Evolutionary conservation across 1,140 invertebrate genomes (phyloP), one percentile per base, ranked within the genome.

Genomic region (Formica exsecta): DNA sequence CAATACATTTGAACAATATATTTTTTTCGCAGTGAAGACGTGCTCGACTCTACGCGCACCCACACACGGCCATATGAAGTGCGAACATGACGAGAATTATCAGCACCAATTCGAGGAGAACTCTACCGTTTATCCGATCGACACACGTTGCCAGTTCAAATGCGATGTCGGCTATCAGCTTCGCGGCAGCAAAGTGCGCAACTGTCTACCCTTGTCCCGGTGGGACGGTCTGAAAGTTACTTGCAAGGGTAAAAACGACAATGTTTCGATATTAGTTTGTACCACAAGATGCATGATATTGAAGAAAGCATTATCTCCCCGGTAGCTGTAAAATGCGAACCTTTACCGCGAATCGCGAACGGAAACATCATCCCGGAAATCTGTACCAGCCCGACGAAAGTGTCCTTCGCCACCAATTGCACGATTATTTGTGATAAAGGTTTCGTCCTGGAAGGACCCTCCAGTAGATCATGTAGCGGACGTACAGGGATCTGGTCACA

Each of bases 211-310:
- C 1, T 95, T 97, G 25, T 96, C 96, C 0, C 95, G 96, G 77
- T 97, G 97, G 97, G 96, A 97, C 85, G 97, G 97, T 3, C 94
- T 97, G 2, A 96, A 96, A 66, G 96, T 96, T 0, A 95, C 96
- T 57, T 97, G 97, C 90, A 96, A 96, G 95, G 96, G 97, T 97
- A 95, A 65, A 54, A 22, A 48, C 1, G 2, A 36, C 1, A 5
- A 3, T 0, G 6, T 51, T 51, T 13, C n/a, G 25, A 38, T 7
- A 25, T 4, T n/a, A 62, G n/a, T 6, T 11, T 16, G 38, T 44
- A 65, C 11, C 25, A 19, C 22, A 16, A 1, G 36, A 41, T 13
- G 9, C 2, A 25, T 8, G 2, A 48, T 73, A 22, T 22, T 73
- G 36, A 54, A 7, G n/a, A 48, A 8, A 62, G 8, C 36, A 13